Conservation (phyloP, 2,888 invertebrate species). For the Drosophila fulvimacula region DNA sequence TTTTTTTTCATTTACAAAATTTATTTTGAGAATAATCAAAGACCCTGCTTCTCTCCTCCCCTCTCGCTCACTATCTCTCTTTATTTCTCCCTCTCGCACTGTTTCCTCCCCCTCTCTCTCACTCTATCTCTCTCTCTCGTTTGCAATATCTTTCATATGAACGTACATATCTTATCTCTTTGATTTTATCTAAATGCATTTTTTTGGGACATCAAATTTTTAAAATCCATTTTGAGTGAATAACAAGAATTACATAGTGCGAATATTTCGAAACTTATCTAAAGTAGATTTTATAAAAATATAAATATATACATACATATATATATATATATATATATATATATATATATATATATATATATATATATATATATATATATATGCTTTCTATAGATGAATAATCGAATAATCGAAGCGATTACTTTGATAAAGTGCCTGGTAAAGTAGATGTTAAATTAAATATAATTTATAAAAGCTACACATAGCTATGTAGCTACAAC, state of each 20-base stretch:
- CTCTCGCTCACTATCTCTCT: neutral
- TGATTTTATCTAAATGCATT: conserved; percentile 12
- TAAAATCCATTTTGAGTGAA: neutral
- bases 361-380: neutral
- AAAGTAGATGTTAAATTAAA: neutral
- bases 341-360: no score
- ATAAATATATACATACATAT: no score
- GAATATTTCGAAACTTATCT: conserved; percentile 5
- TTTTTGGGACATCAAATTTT: neutral
- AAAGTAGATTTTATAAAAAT: neutral
- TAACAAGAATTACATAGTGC: neutral
- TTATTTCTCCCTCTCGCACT: no score
- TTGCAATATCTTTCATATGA: neutral
- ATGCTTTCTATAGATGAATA: neutral
- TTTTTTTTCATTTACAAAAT: no score
- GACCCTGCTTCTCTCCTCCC: neutral
- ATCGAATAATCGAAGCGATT: neutral
- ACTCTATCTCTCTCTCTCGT: no score
- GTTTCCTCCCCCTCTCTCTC: no score
- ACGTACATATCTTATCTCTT: conserved; percentile 14
- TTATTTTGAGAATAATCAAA: no score
- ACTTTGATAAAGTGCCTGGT: neutral
- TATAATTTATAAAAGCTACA: neutral
- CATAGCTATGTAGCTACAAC: no score
- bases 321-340: no score